These are phyloP conservation scores for Xestia xanthographa DNA, from an alignment of 2,888 invertebrate species.

Conservation along the genomic window DNA sequence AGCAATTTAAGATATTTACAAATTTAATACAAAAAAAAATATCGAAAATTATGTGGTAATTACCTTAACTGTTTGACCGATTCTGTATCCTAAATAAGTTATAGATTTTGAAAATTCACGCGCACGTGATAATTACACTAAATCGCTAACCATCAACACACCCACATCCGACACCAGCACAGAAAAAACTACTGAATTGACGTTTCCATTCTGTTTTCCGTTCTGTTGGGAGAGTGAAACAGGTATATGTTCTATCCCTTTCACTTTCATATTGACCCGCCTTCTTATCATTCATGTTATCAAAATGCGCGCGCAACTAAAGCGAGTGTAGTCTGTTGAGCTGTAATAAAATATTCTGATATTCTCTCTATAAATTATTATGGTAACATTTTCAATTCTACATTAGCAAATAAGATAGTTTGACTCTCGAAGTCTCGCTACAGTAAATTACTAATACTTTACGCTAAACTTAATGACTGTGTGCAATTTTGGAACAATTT, in stretches of 20 bases:
- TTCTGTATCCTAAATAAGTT: conserved; percentile 17
- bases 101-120: conserved; percentile 58
- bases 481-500: conserved; percentile 2
- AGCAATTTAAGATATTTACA: neutral
- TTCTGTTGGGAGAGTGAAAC: conserved; percentile 67
- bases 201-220: conserved; percentile 60
- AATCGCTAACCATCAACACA: conserved; percentile 71
- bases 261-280: conserved; percentile 81
- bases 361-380: neutral
- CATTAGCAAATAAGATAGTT: neutral
- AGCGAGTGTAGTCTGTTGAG: too few relatives aligned
- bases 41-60: conserved; percentile 24
- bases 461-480: too few relatives aligned
- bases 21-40: neutral
- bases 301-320: conserved; percentile 76
- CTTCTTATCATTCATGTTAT: conserved; percentile 74
- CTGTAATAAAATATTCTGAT: too few relatives aligned
- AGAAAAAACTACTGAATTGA: conserved; percentile 80
- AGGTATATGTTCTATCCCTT: conserved; percentile 74
- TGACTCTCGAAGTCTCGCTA: neutral
- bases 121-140: conserved; percentile 79
- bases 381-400: neutral
- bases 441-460: neutral
- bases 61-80: conserved; percentile 38
- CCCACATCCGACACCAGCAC: conserved; percentile 71